Evolutionary conservation across 2,797 vertebrate genomes (phyloP), one percentile per base, ranked within the genome.

Genomic region (Channallabes apus): DNA sequence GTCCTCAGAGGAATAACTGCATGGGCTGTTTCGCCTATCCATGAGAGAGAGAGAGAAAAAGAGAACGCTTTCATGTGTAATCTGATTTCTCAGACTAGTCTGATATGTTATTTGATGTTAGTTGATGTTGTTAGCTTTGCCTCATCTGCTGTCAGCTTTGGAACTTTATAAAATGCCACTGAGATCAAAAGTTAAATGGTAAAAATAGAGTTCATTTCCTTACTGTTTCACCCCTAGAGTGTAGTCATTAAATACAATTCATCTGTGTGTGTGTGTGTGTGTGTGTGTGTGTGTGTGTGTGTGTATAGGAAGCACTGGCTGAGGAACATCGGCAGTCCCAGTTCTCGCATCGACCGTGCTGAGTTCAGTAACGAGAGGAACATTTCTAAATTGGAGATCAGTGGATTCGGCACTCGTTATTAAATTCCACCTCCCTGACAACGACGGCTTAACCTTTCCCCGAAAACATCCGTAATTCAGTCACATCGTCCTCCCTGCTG

Each of bases 291-390:
- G 20, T 69, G 41, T 20, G 18, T 71, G 68, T 41, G 35, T 71
- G 69, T 71, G 8, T 71, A 24, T 20, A 98, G 97, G 97, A 98
- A 96, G 71, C 89, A 92, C 38, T 98, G 97, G 97, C 93, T 98
- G 90, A 95, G 93, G 91, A 95, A 90, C 3, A 93, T 97, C 9
- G 97, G 97, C 84, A 98, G 97, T 88, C 97, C 97, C 2, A 96
- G 96, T 90, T 97, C 96, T 87, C 96, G 95, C 17, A 97, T 98
- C 2, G 93, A 96, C 84, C 93, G 93, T 38, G 92, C 96, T 0
- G 87, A 92, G 65, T 98, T 98, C 92, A 95, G 95, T 80, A 96
- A 97, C 0, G 95, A 97, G 68, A 96, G 95, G 91, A 92, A 94
- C 73, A 96, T 97, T 91, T 85, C 95, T 58, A 96, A 96, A 89